A percentile compares a stretch with the other conserved stretches of the same genome.
Evolutionary conservation across 1,140 invertebrate species (phyloP).

Genomic region (Bombus impatiens): DNA sequence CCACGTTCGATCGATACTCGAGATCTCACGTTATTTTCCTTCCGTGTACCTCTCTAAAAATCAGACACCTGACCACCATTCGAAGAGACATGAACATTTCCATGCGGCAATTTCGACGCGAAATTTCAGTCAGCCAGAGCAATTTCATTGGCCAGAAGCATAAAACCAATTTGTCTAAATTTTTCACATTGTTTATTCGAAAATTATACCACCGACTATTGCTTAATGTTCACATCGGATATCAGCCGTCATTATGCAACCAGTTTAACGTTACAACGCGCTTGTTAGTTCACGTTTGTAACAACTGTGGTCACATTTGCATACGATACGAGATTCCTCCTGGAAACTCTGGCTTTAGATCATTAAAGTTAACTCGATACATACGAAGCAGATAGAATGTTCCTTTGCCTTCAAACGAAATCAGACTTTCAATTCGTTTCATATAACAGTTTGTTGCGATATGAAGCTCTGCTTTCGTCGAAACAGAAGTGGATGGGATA

Average conservation of each 20-base stretch:
- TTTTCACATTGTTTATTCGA: background rate
- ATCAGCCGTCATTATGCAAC: background rate
- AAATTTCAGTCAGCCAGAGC: background rate
- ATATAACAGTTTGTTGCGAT: background rate
- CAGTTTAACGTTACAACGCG: background rate
- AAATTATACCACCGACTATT: background rate
- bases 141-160: too few relatives aligned
- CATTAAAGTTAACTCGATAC: conserved; percentile 8
- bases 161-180: background rate
- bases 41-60: background rate
- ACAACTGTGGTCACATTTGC: background rate
- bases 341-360: background rate
- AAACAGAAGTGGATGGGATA: background rate
- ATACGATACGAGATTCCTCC: background rate
- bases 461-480: background rate
- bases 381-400: too few relatives aligned
- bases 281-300: background rate
- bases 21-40: background rate
- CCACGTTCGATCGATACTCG: background rate
- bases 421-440: background rate
- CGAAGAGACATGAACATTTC: too few relatives aligned
- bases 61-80: too few relatives aligned
- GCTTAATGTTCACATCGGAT: background rate
- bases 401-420: too few relatives aligned
- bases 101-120: background rate